phyloP scores from a whole-genome alignment of 2,113 vertebrate species.

The Nesoenas mayeri region DNA sequence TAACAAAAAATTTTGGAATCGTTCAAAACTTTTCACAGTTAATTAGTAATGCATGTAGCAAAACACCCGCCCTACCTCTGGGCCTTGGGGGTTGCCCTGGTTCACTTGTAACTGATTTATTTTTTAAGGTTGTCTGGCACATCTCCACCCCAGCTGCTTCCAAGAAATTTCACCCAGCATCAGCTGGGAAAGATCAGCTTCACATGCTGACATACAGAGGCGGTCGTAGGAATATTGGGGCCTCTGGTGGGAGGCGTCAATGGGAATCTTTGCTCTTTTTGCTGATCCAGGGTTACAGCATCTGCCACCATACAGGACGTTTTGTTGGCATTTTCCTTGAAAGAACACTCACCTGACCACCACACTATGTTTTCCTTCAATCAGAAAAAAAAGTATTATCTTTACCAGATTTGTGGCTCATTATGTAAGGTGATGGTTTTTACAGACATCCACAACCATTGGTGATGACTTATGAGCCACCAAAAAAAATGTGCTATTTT shows the following conservation, averaged over 20 bases:
- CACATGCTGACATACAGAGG: conserved; percentile 72
- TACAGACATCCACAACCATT: not conserved
- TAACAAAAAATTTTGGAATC: conserved; percentile 59
- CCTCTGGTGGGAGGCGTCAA: conserved; percentile 41
- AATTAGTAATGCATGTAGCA: conserved; percentile 73
- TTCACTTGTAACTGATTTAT: conserved; percentile 72
- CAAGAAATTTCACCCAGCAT: conserved; percentile 60
- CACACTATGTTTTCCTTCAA: not conserved
- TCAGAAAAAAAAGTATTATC: conserved; percentile 33
- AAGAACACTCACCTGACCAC: conserved; percentile 7
- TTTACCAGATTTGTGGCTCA: conserved; percentile 22
- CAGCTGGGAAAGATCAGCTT: conserved; percentile 73
- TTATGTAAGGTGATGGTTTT: not conserved
- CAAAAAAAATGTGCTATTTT: not conserved
- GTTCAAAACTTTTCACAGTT: conserved; percentile 74
- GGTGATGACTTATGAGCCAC: not conserved
- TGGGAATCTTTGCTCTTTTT: conserved; percentile 53
- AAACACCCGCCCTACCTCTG: conserved; percentile 70
- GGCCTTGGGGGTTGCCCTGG: conserved; percentile 64
- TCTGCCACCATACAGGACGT: conserved; percentile 7
- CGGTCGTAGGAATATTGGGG: conserved; percentile 43
- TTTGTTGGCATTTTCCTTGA: not conserved
- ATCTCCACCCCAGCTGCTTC: conserved; percentile 68
- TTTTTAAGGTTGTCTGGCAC: conserved; percentile 72
- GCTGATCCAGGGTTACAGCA: conserved; percentile 15